These are phyloP conservation scores for Peromyscus californicus DNA, from an alignment of 2,113 vertebrate genomes.

Conservation along the genomic window DNA sequence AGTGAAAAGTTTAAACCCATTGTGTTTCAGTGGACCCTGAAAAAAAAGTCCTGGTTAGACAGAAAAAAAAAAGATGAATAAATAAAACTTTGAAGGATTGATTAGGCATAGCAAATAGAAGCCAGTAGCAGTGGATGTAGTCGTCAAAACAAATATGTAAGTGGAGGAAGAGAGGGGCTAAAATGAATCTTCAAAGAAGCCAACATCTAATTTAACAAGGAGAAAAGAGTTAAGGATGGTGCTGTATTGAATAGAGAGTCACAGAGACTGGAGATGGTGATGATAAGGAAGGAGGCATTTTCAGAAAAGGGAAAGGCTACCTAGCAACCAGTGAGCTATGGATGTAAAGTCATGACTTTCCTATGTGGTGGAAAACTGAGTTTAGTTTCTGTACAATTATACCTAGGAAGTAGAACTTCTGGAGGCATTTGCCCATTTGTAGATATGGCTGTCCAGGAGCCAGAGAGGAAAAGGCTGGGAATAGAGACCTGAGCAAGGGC, in stretches of 20 bases:
- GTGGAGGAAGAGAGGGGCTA: neutral
- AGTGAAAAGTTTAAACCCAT: neutral
- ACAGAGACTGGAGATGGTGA: fast-evolving
- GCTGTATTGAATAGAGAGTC: neutral
- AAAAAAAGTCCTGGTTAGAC: neutral
- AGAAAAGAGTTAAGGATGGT: neutral
- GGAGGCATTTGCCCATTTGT: neutral
- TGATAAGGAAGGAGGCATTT: neutral
- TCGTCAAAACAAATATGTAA: neutral
- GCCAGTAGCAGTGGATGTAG: neutral
- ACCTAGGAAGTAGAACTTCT: neutral
- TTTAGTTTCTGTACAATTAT: neutral
- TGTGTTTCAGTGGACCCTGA: neutral
- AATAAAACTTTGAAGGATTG: neutral
- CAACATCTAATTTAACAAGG: neutral
- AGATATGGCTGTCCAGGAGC: too few relatives aligned
- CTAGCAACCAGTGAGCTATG: neutral
- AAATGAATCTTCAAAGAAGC: neutral
- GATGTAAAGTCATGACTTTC: too few relatives aligned
- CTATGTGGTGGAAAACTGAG: too few relatives aligned
- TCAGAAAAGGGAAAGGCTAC: neutral
- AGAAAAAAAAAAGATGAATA: neutral
- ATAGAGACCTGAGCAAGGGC: neutral
- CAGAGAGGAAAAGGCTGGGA: neutral
- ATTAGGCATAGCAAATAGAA: neutral